phyloP scores from a whole-genome alignment of 2,888 invertebrate species.

The Cryptocephalus primarius region DNA sequence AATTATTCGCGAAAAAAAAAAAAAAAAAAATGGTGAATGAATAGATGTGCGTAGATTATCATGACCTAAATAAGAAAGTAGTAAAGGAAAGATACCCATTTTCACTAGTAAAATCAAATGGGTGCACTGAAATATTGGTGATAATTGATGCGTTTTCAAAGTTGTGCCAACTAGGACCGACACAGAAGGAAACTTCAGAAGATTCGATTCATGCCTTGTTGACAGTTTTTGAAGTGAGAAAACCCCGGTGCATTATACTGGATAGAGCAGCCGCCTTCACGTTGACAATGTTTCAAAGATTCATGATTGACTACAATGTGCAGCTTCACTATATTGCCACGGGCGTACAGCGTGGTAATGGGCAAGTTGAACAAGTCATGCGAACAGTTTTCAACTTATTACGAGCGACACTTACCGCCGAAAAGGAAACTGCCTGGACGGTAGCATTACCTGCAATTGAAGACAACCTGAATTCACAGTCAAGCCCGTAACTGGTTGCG shows the following conservation, averaged over 20 bases:
- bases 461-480: conserved; percentile 7
- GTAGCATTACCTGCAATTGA: conserved; percentile 1
- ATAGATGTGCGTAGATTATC: conserved; percentile 8
- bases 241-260: conserved; percentile 5
- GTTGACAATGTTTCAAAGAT: conserved; percentile 7
- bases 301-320: conserved; percentile 2
- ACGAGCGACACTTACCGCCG: conserved; percentile 4
- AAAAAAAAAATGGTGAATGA: conserved; percentile 10
- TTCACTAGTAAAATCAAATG: conserved; percentile 8
- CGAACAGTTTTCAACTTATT: conserved; percentile 10
- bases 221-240: conserved; percentile 8
- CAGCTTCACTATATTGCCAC: conserved; percentile 5
- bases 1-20: not conserved
- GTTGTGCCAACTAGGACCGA: conserved; percentile 9
- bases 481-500: conserved; percentile 6
- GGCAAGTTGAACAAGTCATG: conserved; percentile 10
- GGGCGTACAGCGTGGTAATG: conserved; percentile 9
- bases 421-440: conserved; percentile 6
- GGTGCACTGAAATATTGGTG: conserved; percentile 9
- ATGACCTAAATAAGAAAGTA: conserved; percentile 8
- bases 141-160: conserved; percentile 15
- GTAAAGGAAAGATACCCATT: conserved; percentile 1
- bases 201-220: conserved; percentile 8
- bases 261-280: conserved; percentile 10
- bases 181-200: conserved; percentile 11